phyloP scores from a whole-genome alignment of 2,113 vertebrate genomes.

The Ammodytes marinus region DNA sequence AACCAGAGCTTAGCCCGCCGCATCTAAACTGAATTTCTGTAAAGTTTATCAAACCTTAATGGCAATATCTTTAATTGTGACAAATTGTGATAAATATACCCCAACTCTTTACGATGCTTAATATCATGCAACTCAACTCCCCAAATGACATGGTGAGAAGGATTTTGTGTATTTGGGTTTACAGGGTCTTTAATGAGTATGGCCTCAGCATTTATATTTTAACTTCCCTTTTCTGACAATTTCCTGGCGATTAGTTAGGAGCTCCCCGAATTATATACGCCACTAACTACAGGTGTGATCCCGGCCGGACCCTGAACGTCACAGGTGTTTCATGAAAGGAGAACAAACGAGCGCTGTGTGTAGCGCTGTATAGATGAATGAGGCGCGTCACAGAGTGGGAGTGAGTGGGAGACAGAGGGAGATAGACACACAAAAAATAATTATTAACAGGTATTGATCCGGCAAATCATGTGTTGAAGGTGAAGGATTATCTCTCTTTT shows the following conservation, averaged over 20 bases:
- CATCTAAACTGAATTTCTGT: too few relatives aligned
- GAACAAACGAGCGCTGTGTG: conserved; percentile 57
- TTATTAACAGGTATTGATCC: conserved; percentile 65
- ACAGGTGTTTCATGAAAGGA: conserved; percentile 71
- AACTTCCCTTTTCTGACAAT: conserved; percentile 14
- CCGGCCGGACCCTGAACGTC: conserved; percentile 59
- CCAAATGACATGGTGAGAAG: conserved; percentile 16
- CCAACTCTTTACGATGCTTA: neutral
- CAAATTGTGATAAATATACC: too few relatives aligned
- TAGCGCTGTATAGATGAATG: conserved; percentile 33
- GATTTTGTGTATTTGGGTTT: too few relatives aligned
- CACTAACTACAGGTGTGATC: conserved; percentile 58
- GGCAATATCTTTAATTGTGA: too few relatives aligned
- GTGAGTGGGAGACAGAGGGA: conserved; percentile 28
- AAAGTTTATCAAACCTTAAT: too few relatives aligned
- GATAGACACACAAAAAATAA: conserved; percentile 60
- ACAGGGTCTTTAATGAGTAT: neutral
- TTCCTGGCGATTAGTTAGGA: conserved; percentile 23
- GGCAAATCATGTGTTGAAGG: conserved; percentile 54
- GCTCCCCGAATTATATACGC: conserved; percentile 19
- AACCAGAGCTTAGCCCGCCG: too few relatives aligned
- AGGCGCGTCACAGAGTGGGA: conserved; percentile 31
- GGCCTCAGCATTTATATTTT: conserved; percentile 44
- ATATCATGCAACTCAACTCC: conserved; percentile 49
- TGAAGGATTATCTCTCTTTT: conserved; percentile 19